phyloP scores from a whole-genome alignment of 2,888 invertebrate species.

The Trachelus stipa region DNA sequence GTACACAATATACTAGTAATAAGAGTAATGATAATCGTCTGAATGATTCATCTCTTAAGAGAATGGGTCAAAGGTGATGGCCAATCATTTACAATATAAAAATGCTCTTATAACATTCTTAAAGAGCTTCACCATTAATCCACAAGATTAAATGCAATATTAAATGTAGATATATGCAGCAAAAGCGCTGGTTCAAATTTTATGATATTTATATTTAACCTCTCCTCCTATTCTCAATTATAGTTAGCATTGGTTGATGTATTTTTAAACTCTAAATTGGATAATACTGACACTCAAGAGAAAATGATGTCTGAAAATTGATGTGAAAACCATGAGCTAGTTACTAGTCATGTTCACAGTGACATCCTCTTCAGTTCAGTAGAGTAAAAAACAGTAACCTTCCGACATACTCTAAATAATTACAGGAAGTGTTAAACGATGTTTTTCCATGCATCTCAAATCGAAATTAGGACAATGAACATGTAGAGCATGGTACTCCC shows the following conservation, averaged over 20 bases:
- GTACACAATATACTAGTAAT: background rate
- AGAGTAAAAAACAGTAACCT: background rate
- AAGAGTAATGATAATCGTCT: slow-evolving; percentile 28
- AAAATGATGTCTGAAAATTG: slow-evolving; percentile 30
- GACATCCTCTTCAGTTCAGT: background rate
- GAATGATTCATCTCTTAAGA: slow-evolving; percentile 43
- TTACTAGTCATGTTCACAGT: background rate
- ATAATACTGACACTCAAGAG: slow-evolving; percentile 39
- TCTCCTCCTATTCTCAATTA: background rate
- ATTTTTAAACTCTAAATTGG: slow-evolving; percentile 38
- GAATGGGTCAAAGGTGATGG: slow-evolving; percentile 34
- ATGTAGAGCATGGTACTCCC: no score
- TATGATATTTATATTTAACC: background rate
- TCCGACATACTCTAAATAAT: background rate
- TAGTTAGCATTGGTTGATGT: slow-evolving; percentile 4
- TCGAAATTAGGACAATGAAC: background rate
- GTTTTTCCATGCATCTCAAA: background rate
- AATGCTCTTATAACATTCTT: background rate
- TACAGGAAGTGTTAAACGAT: background rate
- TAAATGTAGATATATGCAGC: background rate
- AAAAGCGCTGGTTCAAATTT: background rate
- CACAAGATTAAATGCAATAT: background rate
- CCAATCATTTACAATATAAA: background rate
- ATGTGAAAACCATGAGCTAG: background rate
- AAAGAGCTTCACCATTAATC: background rate